phyloP scores from a whole-genome alignment of 2,888 invertebrate genomes.

The Thyatira batis region DNA sequence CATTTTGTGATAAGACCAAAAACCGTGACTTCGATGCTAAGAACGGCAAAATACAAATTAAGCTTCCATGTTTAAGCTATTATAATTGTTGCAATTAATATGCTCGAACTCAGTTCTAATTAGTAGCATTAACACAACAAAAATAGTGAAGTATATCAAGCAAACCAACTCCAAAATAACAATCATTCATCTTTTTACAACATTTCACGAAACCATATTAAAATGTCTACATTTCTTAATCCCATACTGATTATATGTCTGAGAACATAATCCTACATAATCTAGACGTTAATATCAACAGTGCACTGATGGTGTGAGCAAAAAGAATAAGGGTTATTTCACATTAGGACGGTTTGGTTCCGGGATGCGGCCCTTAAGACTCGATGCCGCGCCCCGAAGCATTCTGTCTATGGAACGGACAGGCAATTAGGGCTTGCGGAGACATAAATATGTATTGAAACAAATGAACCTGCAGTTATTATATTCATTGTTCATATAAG shows the following conservation, averaged over 20 bases:
- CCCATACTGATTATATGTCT: constrained; percentile 12
- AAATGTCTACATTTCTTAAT: constrained; percentile 7
- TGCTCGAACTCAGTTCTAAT: too few species aligned
- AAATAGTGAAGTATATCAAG: background rate
- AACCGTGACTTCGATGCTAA: too few species aligned
- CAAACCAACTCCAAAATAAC: background rate
- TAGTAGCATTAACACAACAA: too few species aligned
- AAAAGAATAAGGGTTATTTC: constrained; percentile 17
- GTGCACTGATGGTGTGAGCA: constrained; percentile 16
- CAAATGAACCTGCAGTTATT: background rate
- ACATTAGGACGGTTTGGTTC: constrained; percentile 8
- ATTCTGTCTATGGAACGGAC: background rate
- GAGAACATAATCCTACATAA: constrained; percentile 26
- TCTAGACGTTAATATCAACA: constrained; percentile 23
- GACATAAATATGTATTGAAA: background rate
- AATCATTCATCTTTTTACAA: background rate
- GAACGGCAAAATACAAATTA: too few species aligned
- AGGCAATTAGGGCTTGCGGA: background rate
- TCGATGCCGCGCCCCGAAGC: background rate
- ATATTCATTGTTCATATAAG: background rate
- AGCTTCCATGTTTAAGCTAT: too few species aligned
- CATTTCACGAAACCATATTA: background rate
- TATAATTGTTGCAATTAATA: too few species aligned
- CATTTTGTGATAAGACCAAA: too few species aligned
- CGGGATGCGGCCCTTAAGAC: background rate